A percentile compares a stretch with the other conserved stretches of the same genome.
These are phyloP conservation scores for Phania funesta DNA, from an alignment of 2,888 invertebrate species.

Conservation along the genomic window DNA sequence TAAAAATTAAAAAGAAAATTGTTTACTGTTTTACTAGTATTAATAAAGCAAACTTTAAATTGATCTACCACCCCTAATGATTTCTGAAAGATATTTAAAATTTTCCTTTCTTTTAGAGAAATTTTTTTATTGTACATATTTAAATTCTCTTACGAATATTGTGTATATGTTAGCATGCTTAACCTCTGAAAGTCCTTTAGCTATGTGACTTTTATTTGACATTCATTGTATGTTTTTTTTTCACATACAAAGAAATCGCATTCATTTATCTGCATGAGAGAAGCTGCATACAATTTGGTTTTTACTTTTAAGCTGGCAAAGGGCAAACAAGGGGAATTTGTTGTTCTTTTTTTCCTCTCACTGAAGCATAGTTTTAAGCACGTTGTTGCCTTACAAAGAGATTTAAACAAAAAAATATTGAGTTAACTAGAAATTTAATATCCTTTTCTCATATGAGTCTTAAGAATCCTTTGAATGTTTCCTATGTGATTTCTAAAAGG, in stretches of 20 bases:
- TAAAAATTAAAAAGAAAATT: slow-evolving; percentile 28
- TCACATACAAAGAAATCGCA: slow-evolving; percentile 22
- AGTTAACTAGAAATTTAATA: slow-evolving; percentile 57
- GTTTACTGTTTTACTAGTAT: background rate
- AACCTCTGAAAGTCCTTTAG: slow-evolving; percentile 62
- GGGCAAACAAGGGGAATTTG: slow-evolving; percentile 10
- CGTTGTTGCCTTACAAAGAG: slow-evolving; percentile 1
- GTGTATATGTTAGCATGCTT: slow-evolving; percentile 11
- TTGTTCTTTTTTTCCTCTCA: background rate
- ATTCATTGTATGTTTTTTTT: slow-evolving; percentile 51
- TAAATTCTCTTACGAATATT: slow-evolving; percentile 4
- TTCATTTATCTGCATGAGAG: background rate
- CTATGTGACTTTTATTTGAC: slow-evolving; percentile 66
- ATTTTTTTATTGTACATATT: background rate
- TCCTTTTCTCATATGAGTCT: slow-evolving; percentile 25
- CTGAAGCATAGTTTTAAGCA: background rate
- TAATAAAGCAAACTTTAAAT: slow-evolving; percentile 1
- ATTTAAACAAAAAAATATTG: background rate
- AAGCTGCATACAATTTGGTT: slow-evolving; percentile 51
- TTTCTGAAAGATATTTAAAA: background rate
- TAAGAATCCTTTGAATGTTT: slow-evolving; percentile 25
- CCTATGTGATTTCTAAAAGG: background rate
- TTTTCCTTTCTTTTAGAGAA: background rate
- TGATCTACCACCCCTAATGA: background rate
- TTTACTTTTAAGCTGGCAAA: slow-evolving; percentile 1